Percentiles rank a stretch among this genome's conserved stretches.
Conservation (phyloP, 2,797 vertebrate genomes). For the Carduelis carduelis region DNA sequence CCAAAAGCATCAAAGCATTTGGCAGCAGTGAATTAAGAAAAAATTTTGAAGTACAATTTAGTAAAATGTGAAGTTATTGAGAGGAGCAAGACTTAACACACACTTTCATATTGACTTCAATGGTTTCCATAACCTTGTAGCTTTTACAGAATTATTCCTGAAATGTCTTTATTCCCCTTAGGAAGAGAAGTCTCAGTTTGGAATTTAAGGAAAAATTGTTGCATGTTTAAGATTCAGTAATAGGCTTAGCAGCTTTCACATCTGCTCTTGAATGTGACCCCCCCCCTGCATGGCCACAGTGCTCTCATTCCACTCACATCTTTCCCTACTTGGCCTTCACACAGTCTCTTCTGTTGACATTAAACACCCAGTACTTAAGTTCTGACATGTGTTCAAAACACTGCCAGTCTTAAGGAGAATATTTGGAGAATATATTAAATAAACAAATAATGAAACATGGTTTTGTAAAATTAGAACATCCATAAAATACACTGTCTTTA, state of each 20-base stretch:
- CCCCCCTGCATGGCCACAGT: fast-evolving
- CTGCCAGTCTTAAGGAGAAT: neutral
- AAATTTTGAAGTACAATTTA: neutral
- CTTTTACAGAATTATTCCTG: neutral
- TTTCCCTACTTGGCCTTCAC: neutral
- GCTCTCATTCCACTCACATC: neutral
- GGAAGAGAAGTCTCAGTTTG: neutral
- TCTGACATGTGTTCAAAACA: neutral
- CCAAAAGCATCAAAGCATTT: neutral
- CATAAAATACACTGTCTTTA: neutral
- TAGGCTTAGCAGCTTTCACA: neutral
- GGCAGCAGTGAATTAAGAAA: neutral
- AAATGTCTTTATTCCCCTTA: neutral
- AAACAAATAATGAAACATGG: neutral
- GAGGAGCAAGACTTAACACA: neutral
- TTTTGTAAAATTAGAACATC: neutral
- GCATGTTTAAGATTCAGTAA: neutral
- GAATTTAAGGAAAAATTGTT: neutral
- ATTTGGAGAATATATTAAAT: neutral
- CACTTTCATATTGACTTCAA: neutral
- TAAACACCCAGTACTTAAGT: neutral
- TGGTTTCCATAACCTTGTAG: neutral
- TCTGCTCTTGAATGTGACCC: neutral
- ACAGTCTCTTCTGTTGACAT: neutral
- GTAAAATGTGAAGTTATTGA: neutral